Conservation (phyloP, 2,888 invertebrate species). For the Dasysyrphus albostriatus region DNA sequence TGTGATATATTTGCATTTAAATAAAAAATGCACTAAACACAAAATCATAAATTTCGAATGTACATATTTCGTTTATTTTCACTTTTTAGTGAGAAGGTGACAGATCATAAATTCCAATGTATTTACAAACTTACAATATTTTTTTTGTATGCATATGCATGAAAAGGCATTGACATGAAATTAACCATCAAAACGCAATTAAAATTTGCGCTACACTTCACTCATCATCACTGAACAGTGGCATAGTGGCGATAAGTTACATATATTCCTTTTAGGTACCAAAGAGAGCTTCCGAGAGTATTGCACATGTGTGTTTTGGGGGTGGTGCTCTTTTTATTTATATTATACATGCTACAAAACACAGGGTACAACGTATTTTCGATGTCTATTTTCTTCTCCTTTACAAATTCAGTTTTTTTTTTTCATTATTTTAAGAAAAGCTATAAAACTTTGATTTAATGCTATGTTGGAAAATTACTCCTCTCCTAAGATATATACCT, state of each 20-base stretch:
- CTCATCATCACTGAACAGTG: slow-evolving; percentile 11
- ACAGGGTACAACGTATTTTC: neutral
- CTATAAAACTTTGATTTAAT: too few species aligned
- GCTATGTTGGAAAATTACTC: too few species aligned
- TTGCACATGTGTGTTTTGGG: slow-evolving; percentile 55
- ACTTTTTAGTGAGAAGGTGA: slow-evolving; percentile 54
- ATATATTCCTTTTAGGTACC: slow-evolving; percentile 54
- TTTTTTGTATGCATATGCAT: slow-evolving; percentile 59
- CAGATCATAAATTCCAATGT: slow-evolving; percentile 70
- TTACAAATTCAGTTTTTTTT: too few species aligned
- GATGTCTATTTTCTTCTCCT: too few species aligned
- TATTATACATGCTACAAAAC: neutral
- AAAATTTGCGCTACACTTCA: slow-evolving; percentile 68
- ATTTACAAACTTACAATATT: slow-evolving; percentile 68
- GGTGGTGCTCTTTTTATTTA: neutral
- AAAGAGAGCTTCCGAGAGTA: slow-evolving; percentile 70
- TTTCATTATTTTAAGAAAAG: too few species aligned
- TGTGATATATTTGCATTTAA: neutral
- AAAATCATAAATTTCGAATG: slow-evolving; percentile 28
- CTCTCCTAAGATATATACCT: too few species aligned
- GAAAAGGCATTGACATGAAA: slow-evolving; percentile 73
- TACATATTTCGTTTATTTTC: slow-evolving; percentile 15
- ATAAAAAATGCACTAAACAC: neutral
- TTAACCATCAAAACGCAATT: slow-evolving; percentile 74
- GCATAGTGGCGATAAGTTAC: slow-evolving; percentile 23